A percentile compares a stretch with the other conserved stretches of the same genome.
phyloP scores from a whole-genome alignment of 2,113 vertebrate species.

The Danio rerio region GRCz12tu NC_133177.1:18746501-18747000 shows the following conservation, averaged over 20 bases:
- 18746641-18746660: constrained; percentile 64
- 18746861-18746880: constrained; percentile 2
- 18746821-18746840: constrained; percentile 11
- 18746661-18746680: constrained; percentile 67
- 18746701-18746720: constrained; percentile 64
- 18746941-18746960: not conserved
- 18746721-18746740: constrained; percentile 28
- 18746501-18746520: constrained; percentile 84
- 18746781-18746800: constrained; percentile 83
- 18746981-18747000: not conserved
- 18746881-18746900: constrained; percentile 7
- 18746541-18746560: constrained; percentile 84
- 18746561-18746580: constrained; percentile 87
- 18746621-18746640: constrained; percentile 65
- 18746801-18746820: constrained; percentile 67
- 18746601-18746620: constrained; percentile 84
- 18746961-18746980: not conserved
- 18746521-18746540: constrained; percentile 83
- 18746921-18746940: not conserved
- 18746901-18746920: constrained; percentile 1
- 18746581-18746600: constrained; percentile 85
- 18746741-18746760: constrained; percentile 57
- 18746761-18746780: constrained; percentile 56
- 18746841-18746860: constrained; percentile 19
- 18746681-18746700: constrained; percentile 81